Conservation (phyloP, 2,888 invertebrate species). For the Eupsilia transversa region DNA sequence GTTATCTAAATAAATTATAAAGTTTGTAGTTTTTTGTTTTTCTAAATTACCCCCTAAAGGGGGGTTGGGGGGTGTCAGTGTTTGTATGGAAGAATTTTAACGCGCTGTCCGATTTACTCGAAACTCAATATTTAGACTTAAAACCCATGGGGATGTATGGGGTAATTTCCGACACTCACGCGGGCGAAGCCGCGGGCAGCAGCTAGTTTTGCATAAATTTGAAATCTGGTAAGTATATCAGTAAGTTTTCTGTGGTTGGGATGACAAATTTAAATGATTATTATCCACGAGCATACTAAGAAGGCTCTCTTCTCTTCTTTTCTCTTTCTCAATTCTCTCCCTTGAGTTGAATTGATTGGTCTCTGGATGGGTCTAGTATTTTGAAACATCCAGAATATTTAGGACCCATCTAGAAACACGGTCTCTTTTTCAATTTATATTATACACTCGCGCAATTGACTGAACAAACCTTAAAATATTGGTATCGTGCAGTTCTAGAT, state of each 20-base stretch:
- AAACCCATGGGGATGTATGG: no score
- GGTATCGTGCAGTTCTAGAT: not conserved
- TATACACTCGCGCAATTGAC: not conserved
- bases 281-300: not conserved
- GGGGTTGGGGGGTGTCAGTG: no score
- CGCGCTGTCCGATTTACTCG: no score
- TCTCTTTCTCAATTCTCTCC: not conserved
- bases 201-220: conserved; percentile 32
- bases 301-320: not conserved
- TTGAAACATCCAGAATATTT: not conserved
- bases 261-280: not conserved
- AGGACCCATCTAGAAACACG: not conserved
- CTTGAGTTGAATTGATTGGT: not conserved
- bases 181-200: no score
- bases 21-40: no score
- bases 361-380: not conserved
- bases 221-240: conserved; percentile 26
- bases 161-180: no score
- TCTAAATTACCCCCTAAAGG: no score
- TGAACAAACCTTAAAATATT: not conserved
- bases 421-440: no score
- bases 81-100: no score
- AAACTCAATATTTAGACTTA: no score
- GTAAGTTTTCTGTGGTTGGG: conserved; percentile 4
- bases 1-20: no score